A percentile compares a stretch with the other conserved stretches of the same genome.
Evolutionary conservation across 2,888 invertebrate genomes (phyloP).

Genomic region (Acanthosoma haemorrhoidale): DNA sequence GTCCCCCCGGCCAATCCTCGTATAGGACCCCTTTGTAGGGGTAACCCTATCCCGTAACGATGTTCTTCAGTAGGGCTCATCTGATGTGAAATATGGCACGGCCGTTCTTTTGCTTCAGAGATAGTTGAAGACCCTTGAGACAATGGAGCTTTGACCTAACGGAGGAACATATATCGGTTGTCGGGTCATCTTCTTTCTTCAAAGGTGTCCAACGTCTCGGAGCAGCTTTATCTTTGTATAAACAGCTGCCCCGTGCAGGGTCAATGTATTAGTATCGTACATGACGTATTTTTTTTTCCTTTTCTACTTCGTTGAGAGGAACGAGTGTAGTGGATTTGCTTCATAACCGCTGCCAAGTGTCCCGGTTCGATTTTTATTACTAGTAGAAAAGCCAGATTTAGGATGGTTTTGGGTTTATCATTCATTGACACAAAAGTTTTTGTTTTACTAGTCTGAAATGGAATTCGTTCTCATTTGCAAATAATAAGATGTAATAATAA

Average conservation of each 20-base stretch:
- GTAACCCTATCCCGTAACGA: constrained; percentile 11
- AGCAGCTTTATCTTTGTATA: neutral
- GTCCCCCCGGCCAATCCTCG: constrained; percentile 13
- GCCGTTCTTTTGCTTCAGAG: neutral
- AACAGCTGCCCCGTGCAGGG: neutral
- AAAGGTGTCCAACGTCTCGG: neutral
- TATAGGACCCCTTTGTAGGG: neutral
- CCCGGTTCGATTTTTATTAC: too few relatives aligned
- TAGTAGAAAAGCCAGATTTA: too few relatives aligned
- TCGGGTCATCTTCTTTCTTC: neutral
- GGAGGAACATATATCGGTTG: neutral
- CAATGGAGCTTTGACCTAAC: constrained; percentile 15
- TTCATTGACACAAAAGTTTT: too few relatives aligned
- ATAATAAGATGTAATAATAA: too few relatives aligned
- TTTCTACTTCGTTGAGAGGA: too few relatives aligned
- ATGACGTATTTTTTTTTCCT: too few relatives aligned
- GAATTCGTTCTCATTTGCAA: too few relatives aligned
- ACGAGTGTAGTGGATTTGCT: too few relatives aligned
- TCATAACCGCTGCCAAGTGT: too few relatives aligned
- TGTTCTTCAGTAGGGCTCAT: neutral
- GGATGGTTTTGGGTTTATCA: too few relatives aligned
- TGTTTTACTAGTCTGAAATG: too few relatives aligned
- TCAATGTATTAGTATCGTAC: neutral
- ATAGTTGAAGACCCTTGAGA: constrained; percentile 9
- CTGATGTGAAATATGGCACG: constrained; percentile 12